Evolutionary conservation across 2,113 vertebrate species (phyloP), one percentile per base, ranked within the genome.

Genomic region (Serinus canaria): DNA sequence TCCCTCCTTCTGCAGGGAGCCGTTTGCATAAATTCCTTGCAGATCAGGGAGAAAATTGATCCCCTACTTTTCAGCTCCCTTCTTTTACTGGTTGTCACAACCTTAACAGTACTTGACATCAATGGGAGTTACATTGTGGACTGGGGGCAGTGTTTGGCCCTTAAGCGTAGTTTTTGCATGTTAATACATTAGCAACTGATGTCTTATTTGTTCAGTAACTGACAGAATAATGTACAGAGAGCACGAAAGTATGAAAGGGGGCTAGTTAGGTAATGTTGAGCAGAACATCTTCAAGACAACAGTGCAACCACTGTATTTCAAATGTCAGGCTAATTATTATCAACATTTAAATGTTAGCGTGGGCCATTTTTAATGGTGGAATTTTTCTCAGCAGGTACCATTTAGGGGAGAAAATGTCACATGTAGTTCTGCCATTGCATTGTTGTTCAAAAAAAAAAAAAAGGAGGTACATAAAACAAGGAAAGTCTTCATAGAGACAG

Each of bases 291-390:
- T 99, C 98, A 98, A 98, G 98, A 98, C 98, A 98, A 98, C 97
- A 98, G 97, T 98, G 95, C 97, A 97, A 96, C 97, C 97, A 91
- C 91, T 94, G 94, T 95, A 98, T 98, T 98, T 98, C 97, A 98
- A 98, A 98, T 99, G 98, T 98, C 98, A 99, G 97, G 97, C 98
- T 99, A 98, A 99, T 99, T 99, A 99, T 99, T 98, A 96, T 97
- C 97, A 97, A 96, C 98, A 98, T 98, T 98, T 98, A 98, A 99
- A 98, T 98, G 97, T 95, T 98, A 97, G 96, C 84, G 91, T 96
- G 97, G 98, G 97, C 96, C 94, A 97, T 97, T 98, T 98, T 98
- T 98, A 98, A 97, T 92, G 87, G 97, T 92, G 97, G 96, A 87
- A 89, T 90, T 95, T 97, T 95, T 98, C 74, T 95, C 94, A 87